These are phyloP conservation scores for Fundulus diaphanus DNA, from an alignment of 2,797 vertebrate genomes.

Conservation along the genomic window DNA sequence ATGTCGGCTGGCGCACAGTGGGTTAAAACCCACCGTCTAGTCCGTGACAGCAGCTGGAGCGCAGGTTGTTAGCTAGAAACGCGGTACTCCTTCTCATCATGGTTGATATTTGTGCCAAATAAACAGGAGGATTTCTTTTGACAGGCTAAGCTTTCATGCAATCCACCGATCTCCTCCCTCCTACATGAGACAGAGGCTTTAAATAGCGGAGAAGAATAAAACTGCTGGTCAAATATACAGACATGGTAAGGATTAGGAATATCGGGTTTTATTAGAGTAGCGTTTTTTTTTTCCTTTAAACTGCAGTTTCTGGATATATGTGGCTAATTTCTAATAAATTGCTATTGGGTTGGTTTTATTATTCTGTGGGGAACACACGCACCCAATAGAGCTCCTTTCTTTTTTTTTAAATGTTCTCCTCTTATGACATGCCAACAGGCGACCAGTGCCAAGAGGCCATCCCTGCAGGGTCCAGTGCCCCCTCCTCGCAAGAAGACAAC, in stretches of 20 bases:
- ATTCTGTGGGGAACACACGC: background rate
- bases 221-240: constrained; percentile 15
- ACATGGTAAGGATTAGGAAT: constrained; percentile 74
- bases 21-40: constrained; percentile 14
- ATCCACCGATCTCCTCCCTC: constrained; percentile 21
- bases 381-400: too few relatives aligned
- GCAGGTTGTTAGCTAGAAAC: constrained; percentile 14
- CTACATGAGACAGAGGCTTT: constrained; percentile 47
- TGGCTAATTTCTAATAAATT: background rate
- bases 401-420: background rate
- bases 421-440: constrained; percentile 73
- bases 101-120: background rate
- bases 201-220: constrained; percentile 32
- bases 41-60: constrained; percentile 33
- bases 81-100: background rate
- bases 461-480: constrained; percentile 81
- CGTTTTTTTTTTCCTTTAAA: background rate
- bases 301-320: background rate
- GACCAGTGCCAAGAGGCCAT: constrained; percentile 85
- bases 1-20: background rate
- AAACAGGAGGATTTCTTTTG: background rate
- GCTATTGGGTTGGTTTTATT: background rate
- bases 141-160: background rate
- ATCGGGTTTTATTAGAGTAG: background rate
- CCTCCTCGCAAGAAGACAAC: constrained; percentile 85